Evolutionary conservation across 2,888 invertebrate species (phyloP), one percentile per base, ranked within the genome.

Genomic region (Aplocera efformata): DNA sequence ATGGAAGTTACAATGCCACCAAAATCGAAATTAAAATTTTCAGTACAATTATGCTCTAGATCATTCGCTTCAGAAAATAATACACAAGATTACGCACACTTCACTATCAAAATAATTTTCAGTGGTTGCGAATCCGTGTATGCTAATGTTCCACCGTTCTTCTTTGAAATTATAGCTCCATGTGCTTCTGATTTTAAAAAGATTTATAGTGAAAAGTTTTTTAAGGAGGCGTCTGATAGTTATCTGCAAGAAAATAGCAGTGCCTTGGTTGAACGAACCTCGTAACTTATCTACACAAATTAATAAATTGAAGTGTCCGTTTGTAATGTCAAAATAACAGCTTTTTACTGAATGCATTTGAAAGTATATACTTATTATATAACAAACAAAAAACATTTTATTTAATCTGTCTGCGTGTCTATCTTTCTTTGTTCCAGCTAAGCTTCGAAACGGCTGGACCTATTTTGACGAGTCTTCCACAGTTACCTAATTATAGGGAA

Each of bases 81-180:
- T 23, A 34, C 38, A 0, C 62, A 78, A 3, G 67, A 79, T 28
- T 63, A 72, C 8, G 75, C 61, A 17, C 70, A 78, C 65, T 78
- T 83, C 50, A 81, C 79, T 1, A 55, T 84, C 17, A 77, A 85
- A 69, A 72, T 85, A 35, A 52, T 65, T 29, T 40, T 76, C 7
- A 41, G 39, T 23, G 83, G 81, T 1, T 42, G 66, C 42, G 58
- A 67, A 52, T 24, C 58, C 3, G 42, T 81, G 6, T 84, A 74
- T 47, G 40, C 53, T 10, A 67, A 76, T 47, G 59, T 72, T 0
- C 80, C 80, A 20, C 80, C 78, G 7, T 52, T 75, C 7, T 83
- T 68, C 57, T 82, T 79, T 38, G 83, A 83, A 67, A 61, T 83
- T 5, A 77, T 81, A 11, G 63, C 63, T 7, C 83, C 82, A 0